phyloP scores from a whole-genome alignment of 2,888 invertebrate species.

The Melieria omissa region DNA sequence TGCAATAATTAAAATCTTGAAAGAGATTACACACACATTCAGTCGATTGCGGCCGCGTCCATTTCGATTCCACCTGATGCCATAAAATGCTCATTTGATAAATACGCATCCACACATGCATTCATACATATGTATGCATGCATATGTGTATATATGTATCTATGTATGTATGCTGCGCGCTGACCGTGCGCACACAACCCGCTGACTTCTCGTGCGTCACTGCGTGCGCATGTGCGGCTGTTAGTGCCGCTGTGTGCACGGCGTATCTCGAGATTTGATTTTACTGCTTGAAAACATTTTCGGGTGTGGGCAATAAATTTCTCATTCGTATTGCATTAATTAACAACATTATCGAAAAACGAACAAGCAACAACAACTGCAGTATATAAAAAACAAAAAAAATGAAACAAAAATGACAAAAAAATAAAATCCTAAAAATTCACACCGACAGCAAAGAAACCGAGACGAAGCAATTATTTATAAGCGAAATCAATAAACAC shows the following conservation, averaged over 20 bases:
- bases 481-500: background rate
- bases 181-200: background rate
- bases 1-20: too few relatives aligned
- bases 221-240: too few relatives aligned
- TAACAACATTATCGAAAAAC: conserved; percentile 55
- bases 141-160: background rate
- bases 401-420: background rate
- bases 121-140: background rate
- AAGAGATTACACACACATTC: background rate
- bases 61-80: conserved; percentile 8
- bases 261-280: conserved; percentile 35
- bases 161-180: background rate
- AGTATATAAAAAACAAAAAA: background rate
- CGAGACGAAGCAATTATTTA: background rate
- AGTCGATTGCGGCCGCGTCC: background rate
- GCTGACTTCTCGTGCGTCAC: too few relatives aligned
- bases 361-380: background rate
- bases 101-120: background rate
- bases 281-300: conserved; percentile 44
- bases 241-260: background rate
- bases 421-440: background rate
- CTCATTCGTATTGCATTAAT: conserved; percentile 64
- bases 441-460: too few relatives aligned
- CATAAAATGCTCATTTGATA: conserved; percentile 13
- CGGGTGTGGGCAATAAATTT: conserved; percentile 65